Percentiles rank a stretch among this genome's conserved stretches.
These are phyloP conservation scores for Chunga burmeisteri DNA, from an alignment of 2,113 vertebrate genomes.

Conservation along the genomic window DNA sequence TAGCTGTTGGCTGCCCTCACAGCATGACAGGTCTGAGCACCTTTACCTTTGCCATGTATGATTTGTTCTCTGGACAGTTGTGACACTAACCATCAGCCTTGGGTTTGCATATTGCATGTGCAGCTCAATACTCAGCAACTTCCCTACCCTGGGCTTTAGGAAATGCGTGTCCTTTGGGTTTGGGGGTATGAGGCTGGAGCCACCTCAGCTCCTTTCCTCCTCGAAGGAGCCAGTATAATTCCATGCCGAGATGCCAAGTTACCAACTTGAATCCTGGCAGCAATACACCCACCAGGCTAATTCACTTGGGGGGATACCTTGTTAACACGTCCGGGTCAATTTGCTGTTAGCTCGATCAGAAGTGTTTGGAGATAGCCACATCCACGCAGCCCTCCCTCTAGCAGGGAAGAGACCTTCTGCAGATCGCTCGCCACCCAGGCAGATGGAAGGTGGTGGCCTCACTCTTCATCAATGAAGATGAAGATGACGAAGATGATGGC, in stretches of 20 bases:
- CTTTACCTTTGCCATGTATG: neutral
- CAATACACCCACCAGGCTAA: neutral
- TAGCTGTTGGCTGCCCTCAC: neutral
- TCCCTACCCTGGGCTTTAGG: neutral
- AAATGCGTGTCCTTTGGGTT: neutral
- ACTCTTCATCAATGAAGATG: neutral
- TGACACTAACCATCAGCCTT: neutral
- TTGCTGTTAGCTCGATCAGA: accelerated
- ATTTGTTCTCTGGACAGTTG: neutral
- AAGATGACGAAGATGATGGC: neutral
- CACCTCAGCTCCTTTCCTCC: neutral
- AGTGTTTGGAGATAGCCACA: accelerated
- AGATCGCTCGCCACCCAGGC: neutral
- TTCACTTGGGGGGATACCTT: neutral
- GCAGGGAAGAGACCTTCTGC: neutral
- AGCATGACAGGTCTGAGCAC: neutral
- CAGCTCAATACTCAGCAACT: neutral
- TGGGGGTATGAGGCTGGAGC: neutral
- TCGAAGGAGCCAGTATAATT: neutral
- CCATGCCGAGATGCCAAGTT: neutral
- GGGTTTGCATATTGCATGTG: neutral
- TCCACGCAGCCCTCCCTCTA: neutral
- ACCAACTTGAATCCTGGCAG: neutral
- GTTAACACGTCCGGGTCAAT: too few species aligned
- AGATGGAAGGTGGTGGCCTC: neutral